These are phyloP conservation scores for Pongo abelii DNA, from an alignment of 2,113 vertebrate genomes.

Conservation along the genomic window DNA sequence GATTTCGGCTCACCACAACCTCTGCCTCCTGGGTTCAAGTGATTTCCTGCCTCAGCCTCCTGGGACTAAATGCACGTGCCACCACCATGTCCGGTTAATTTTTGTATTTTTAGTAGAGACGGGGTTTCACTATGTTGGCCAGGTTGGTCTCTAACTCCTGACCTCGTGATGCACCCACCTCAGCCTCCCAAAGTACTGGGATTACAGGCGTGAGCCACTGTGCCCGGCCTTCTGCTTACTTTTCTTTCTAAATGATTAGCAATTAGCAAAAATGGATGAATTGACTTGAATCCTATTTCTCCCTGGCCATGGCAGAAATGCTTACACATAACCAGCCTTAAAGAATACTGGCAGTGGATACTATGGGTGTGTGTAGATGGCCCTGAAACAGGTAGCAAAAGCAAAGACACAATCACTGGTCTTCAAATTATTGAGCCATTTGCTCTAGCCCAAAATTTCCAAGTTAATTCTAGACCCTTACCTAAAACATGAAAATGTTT, in stretches of 20 bases:
- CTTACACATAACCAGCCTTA: neutral
- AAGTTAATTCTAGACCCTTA: neutral
- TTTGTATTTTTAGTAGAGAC: no score
- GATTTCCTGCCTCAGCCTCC: no score
- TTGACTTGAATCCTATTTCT: neutral
- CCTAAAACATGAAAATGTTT: neutral
- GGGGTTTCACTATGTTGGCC: no score
- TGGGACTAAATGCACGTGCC: no score
- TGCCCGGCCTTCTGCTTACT: neutral
- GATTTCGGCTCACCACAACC: no score
- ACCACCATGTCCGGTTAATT: no score
- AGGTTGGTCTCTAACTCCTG: no score
- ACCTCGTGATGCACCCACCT: no score
- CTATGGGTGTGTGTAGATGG: neutral
- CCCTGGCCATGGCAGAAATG: neutral
- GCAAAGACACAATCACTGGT: neutral
- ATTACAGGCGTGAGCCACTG: no score
- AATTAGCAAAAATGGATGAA: neutral
- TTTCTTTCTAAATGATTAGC: neutral
- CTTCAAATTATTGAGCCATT: neutral
- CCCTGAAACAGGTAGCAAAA: neutral
- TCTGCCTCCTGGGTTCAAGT: no score
- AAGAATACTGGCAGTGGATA: neutral
- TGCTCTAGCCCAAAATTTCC: neutral
- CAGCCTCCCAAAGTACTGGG: no score